phyloP scores from a whole-genome alignment of 2,113 vertebrate species.

The Bufo bufo region DNA sequence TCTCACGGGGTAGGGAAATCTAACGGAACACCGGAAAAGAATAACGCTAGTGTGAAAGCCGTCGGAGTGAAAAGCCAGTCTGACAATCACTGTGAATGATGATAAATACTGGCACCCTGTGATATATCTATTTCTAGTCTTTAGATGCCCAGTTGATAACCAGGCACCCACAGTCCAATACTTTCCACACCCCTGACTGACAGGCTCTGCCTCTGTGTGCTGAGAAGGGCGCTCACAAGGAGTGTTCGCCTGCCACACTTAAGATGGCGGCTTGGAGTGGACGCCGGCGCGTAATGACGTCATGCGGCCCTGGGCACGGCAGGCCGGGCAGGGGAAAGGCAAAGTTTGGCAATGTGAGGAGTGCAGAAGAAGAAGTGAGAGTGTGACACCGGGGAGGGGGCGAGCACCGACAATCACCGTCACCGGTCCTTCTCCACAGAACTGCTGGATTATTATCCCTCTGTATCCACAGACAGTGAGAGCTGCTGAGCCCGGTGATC shows the following conservation, averaged over 20 bases:
- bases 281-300: slow-evolving; percentile 64
- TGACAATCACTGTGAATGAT: too few relatives aligned
- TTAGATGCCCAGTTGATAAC: too few relatives aligned
- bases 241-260: slow-evolving; percentile 61
- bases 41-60: too few relatives aligned
- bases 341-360: slow-evolving; percentile 67
- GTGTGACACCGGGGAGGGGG: slow-evolving; percentile 63
- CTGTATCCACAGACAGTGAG: slow-evolving; percentile 4
- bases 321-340: slow-evolving; percentile 65
- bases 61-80: too few relatives aligned
- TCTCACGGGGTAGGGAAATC: too few relatives aligned
- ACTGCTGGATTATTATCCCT: not conserved
- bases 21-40: too few relatives aligned
- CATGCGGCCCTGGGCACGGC: slow-evolving; percentile 64
- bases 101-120: too few relatives aligned
- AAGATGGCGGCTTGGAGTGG: slow-evolving; percentile 63
- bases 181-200: too few relatives aligned
- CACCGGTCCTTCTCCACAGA: not conserved
- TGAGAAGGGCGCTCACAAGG: too few relatives aligned
- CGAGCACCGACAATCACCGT: slow-evolving; percentile 35
- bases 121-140: too few relatives aligned
- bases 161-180: too few relatives aligned
- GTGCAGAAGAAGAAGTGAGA: slow-evolving; percentile 59
- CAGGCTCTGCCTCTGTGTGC: too few relatives aligned
- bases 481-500: slow-evolving; percentile 4